Conservation (phyloP, 2,888 invertebrate species). For the Chironomus tentans region DNA sequence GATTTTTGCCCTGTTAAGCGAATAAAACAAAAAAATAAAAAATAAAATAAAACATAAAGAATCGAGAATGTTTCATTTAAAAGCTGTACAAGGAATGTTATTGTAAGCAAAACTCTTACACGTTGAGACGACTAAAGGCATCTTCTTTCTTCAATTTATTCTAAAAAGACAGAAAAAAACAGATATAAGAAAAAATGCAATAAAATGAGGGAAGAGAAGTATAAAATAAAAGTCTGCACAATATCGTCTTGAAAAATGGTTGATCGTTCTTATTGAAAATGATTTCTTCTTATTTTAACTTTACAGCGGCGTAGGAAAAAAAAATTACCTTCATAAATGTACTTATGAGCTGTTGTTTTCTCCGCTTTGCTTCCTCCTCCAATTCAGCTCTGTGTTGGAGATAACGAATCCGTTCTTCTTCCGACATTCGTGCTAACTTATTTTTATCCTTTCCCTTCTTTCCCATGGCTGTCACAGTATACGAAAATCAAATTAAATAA, state of each 20-base stretch:
- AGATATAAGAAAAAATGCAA: constrained; percentile 9
- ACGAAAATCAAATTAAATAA: constrained; percentile 30
- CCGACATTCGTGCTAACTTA: constrained; percentile 74
- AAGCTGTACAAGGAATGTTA: not conserved
- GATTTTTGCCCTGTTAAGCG: constrained; percentile 54
- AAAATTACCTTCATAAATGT: constrained; percentile 69
- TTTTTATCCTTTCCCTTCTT: constrained; percentile 60
- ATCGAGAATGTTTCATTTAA: not conserved
- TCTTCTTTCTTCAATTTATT: constrained; percentile 77
- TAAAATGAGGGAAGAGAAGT: not conserved
- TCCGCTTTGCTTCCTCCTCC: constrained; percentile 68
- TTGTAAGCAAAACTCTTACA: constrained; percentile 32
- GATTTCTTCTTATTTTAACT: not conserved
- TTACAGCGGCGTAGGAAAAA: not conserved
- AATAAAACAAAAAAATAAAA: not conserved
- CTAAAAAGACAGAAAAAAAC: constrained; percentile 42
- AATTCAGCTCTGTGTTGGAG: constrained; percentile 72
- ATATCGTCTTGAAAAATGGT: constrained; percentile 13
- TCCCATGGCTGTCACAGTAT: constrained; percentile 38
- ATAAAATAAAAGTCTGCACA: not conserved
- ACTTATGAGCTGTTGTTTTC: constrained; percentile 71
- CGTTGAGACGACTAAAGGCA: constrained; percentile 64
- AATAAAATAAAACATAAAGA: too few relatives aligned
- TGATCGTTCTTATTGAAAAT: not conserved
- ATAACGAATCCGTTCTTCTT: constrained; percentile 72